These are phyloP conservation scores for Sthenelais limicola DNA, from an alignment of 2,888 invertebrate species.

Conservation along the genomic window DNA sequence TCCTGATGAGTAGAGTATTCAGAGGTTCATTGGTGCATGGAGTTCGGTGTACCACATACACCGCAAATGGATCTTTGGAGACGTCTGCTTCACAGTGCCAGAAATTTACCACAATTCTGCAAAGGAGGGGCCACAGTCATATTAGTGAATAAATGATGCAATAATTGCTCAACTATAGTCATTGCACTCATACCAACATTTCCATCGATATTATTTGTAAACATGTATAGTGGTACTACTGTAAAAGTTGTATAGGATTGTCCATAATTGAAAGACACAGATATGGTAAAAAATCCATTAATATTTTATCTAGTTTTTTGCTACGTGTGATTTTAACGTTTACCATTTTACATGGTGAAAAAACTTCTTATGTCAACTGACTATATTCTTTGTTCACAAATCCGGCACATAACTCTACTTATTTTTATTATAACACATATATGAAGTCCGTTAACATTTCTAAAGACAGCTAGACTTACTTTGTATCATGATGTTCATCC, in stretches of 20 bases:
- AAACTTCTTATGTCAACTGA: too few relatives aligned
- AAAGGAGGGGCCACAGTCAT: not conserved
- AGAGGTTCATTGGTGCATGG: not conserved
- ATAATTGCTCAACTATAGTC: not conserved
- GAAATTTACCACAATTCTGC: not conserved
- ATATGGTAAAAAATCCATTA: too few relatives aligned
- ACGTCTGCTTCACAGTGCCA: constrained; percentile 5
- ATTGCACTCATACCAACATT: too few relatives aligned
- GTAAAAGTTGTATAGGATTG: too few relatives aligned
- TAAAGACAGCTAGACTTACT: constrained; percentile 6
- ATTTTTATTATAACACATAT: not conserved
- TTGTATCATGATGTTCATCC: not conserved
- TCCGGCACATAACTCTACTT: too few relatives aligned
- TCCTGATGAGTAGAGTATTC: constrained; percentile 10
- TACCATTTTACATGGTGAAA: too few relatives aligned
- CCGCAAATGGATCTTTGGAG: not conserved
- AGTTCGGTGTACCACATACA: constrained; percentile 2
- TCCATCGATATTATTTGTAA: too few relatives aligned
- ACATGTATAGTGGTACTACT: too few relatives aligned
- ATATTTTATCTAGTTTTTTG: too few relatives aligned
- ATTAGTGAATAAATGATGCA: not conserved
- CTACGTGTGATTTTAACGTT: too few relatives aligned
- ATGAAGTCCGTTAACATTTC: not conserved
- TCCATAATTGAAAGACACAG: too few relatives aligned
- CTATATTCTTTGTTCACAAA: too few relatives aligned